Evolutionary conservation across 2,113 vertebrate species (phyloP), one percentile per base, ranked within the genome.

Genomic region (Edolisoma coerulescens): DNA sequence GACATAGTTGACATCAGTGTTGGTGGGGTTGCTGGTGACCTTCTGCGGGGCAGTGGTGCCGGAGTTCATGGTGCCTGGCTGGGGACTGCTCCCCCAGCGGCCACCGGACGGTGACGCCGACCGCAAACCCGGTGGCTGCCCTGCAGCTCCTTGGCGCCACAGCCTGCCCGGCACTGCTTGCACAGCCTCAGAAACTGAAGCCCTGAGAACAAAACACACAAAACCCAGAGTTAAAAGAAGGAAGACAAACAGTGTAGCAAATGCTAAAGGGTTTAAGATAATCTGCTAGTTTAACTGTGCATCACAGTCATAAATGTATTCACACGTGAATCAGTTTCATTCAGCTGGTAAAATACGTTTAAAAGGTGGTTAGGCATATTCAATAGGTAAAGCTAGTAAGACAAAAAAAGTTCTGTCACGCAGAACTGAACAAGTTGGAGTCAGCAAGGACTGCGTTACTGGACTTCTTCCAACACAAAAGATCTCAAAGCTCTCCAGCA

Each of bases 1-100:
- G 90, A 99, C 97, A 81, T 99, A 98, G 97, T 98, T 98, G 97
- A 97, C 96, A 74, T 98, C 97, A 27, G 98, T 98, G 19, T 98
- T 97, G 89, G 97, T 97, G 17, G 96, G 95, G 96, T 86, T 97
- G 87, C 54, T 79, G 60, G 88, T n/a, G 73, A 87, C 95, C 97
- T 97, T 96, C 91, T 89, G 86, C 21, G 79, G 90, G 19, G 93
- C 39, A 20, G 91, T 45, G 81, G 96, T 97, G 95, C 95, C 76
- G 30, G 94, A 92, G 73, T 95, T 98, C 98, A 98, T 98, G 68
- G 87, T 92, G 93, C 82, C 79, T 16, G 9, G 35, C 69, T 59
- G 54, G 70, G 85, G n/a, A 74, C 79, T 68, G 84, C 95, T 94
- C 91, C 92, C 94, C 93, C 96, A 13, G 96, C 42, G 8, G 59